Base-by-base conservation (phyloP, 2,888 invertebrate genomes). In the Balanococcus diminutus region DNA sequence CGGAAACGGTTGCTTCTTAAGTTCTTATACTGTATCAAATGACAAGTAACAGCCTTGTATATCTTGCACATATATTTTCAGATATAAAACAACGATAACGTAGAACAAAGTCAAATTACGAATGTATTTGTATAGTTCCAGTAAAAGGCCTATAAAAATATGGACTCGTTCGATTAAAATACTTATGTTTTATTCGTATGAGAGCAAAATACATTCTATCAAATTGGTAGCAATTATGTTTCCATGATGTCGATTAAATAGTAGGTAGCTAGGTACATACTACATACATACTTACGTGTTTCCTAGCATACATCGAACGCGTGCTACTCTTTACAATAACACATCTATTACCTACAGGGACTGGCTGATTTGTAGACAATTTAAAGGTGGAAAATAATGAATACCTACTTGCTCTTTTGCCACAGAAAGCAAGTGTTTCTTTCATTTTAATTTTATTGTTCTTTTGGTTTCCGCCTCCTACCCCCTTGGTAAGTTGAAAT, bases 371-470 rank as follows among this genome's bases (percentile, higher is more conserved):
- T 79, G 19, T 79, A 79, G 36, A 36, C 75, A 19, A 36, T 31
- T 31, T 79, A 36, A 79, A 79, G 75, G 75, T 79, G 75, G 5
- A 79, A 79, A 79, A 36, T 79, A 79, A 79, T 19, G 36, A 79
- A 79, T 79, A 5, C 36, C n/a, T n/a, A n/a, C n/a, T 25, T 28
- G 5, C 25, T 72, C 31, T 72, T 0, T 56, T 9, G 31, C 14
- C 28, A 6, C 8, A 36, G 9, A 79, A 32, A 36, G 32, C 75
- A 36, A 79, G 36, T 79, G 31, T 79, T 32, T 79, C 28, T 79
- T 32, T 79, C 28, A 6, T 79, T 79, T 28, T 4, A 79, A 19
- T 79, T 79, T 28, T 25, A 79, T 79, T 79, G 75, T 79, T 79
- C 36, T 36, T 16, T 36, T 2, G 32, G n/a, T 19, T 79, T 36